Evolutionary conservation across 1,140 invertebrate genomes (phyloP).

Genomic region (Psilanteris sp.): DNA sequence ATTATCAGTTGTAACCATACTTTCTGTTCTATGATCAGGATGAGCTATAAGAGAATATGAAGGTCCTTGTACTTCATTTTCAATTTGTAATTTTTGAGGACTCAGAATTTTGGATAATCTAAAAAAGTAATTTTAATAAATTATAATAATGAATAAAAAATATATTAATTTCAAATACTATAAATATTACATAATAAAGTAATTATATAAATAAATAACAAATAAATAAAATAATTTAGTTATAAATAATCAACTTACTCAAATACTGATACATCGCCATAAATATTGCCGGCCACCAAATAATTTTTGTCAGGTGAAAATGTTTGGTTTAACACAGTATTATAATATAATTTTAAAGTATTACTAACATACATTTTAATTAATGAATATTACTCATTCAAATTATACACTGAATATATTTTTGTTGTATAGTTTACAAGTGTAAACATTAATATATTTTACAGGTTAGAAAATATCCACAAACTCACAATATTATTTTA

Average conservation of each 20-base stretch:
- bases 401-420: too few species aligned
- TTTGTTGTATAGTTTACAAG: too few species aligned
- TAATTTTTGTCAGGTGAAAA: slow-evolving; percentile 91
- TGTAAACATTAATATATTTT: too few species aligned
- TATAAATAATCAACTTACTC: slow-evolving; percentile 83
- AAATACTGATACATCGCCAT: slow-evolving; percentile 90
- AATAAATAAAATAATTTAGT: background rate
- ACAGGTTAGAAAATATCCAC: too few species aligned
- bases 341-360: slow-evolving; percentile 84
- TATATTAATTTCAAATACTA: too few species aligned
- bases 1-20: slow-evolving; percentile 85
- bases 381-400: too few species aligned
- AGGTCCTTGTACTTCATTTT: slow-evolving; percentile 81
- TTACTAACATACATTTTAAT: slow-evolving; percentile 38
- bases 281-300: slow-evolving; percentile 90
- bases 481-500: too few species aligned
- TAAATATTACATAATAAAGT: too few species aligned
- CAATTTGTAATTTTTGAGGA: slow-evolving; percentile 76
- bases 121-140: too few species aligned
- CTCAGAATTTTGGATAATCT: slow-evolving; percentile 83
- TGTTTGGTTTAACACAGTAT: slow-evolving; percentile 87
- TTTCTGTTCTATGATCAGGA: slow-evolving; percentile 84
- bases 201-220: too few species aligned
- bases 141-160: too few species aligned
- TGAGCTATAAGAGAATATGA: slow-evolving; percentile 82